phyloP scores from a whole-genome alignment of 1,140 invertebrate species.

The Triops cancriformis region DNA sequence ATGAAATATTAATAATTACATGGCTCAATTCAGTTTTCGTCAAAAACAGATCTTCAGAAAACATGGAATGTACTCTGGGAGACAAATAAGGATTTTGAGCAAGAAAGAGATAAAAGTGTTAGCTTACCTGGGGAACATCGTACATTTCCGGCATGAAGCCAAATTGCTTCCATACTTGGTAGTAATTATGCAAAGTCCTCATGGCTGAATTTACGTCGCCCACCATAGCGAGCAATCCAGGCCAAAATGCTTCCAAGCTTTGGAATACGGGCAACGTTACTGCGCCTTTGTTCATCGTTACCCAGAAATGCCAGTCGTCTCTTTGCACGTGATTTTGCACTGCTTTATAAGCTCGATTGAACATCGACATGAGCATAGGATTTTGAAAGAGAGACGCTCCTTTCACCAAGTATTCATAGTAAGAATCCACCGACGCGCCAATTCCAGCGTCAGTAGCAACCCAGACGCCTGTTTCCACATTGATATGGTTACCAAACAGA shows the following conservation, averaged over 20 bases:
- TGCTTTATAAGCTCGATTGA: constrained; percentile 66
- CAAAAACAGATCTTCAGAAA: too few species aligned
- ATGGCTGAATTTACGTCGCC: constrained; percentile 84
- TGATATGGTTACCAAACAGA: constrained; percentile 92
- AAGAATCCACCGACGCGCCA: constrained; percentile 92
- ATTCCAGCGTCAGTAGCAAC: constrained; percentile 91
- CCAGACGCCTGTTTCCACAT: constrained; percentile 90
- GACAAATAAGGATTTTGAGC: too few species aligned
- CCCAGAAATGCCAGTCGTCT: constrained; percentile 66
- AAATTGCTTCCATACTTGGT: constrained; percentile 91
- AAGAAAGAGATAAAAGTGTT: neutral
- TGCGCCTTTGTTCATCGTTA: constrained; percentile 67
- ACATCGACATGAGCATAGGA: constrained; percentile 85
- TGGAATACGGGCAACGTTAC: constrained; percentile 95
- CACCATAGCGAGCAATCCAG: constrained; percentile 82
- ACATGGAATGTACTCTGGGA: constrained; percentile 29
- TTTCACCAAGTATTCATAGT: constrained; percentile 98
- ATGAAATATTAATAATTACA: too few species aligned
- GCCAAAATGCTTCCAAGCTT: constrained; percentile 97
- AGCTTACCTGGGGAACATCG: constrained; percentile 57
- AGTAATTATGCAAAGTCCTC: constrained; percentile 90
- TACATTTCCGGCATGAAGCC: constrained; percentile 97
- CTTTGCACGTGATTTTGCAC: constrained; percentile 81
- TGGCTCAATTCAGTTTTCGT: too few species aligned
- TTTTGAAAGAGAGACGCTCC: constrained; percentile 71